Evolutionary conservation across 1,140 invertebrate genomes (phyloP).

Genomic region (Myzus persicae): DNA sequence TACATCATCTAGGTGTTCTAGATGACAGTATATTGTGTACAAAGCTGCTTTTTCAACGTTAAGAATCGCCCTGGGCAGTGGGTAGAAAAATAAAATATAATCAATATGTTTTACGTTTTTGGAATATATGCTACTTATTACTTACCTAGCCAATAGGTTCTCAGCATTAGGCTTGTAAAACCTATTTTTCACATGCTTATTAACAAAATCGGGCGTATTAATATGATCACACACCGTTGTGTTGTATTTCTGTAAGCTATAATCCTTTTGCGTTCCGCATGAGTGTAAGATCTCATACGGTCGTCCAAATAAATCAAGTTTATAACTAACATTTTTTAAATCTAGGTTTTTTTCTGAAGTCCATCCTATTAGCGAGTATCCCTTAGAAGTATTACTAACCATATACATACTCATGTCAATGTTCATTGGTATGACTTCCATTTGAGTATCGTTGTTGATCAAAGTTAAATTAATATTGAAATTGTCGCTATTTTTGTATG

Average conservation of each 20-base stretch:
- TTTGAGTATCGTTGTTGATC: constrained; percentile 9
- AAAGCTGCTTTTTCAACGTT: background rate
- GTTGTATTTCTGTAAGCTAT: background rate
- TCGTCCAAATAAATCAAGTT: constrained; percentile 5
- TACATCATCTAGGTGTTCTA: background rate
- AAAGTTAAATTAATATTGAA: background rate
- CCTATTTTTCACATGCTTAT: background rate
- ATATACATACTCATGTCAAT: background rate
- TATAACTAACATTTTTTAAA: background rate
- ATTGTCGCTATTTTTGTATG: background rate
- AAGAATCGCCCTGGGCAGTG: background rate
- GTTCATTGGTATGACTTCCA: background rate
- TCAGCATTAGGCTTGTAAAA: background rate
- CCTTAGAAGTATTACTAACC: background rate
- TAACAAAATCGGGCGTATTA: background rate
- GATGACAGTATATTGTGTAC: constrained; percentile 16
- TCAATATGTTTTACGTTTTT: no score
- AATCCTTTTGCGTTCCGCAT: background rate
- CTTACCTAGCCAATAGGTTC: background rate
- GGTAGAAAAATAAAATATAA: background rate
- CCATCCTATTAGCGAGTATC: constrained; percentile 41
- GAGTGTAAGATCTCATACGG: background rate
- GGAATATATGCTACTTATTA: background rate
- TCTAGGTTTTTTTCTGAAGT: background rate
- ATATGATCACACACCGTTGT: background rate